Evolutionary conservation across 2,888 invertebrate genomes (phyloP).

Genomic region (Lamproptera curius): DNA sequence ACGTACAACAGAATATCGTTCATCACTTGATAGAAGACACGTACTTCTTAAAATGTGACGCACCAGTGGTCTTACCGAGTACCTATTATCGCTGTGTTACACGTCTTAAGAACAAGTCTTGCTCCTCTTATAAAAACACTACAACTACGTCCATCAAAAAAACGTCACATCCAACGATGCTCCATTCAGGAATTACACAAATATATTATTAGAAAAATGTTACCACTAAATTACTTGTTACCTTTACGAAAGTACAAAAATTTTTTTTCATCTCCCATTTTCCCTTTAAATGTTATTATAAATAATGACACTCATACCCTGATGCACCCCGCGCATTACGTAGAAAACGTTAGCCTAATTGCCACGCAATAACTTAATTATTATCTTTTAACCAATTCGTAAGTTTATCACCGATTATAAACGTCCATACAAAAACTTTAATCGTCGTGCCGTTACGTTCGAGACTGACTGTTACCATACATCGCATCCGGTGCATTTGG

Average conservation of each 20-base stretch:
- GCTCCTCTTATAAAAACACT: constrained; percentile 70
- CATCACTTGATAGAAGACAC: constrained; percentile 36
- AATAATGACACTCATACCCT: constrained; percentile 78
- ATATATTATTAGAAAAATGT: constrained; percentile 61
- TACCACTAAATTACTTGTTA: constrained; percentile 69
- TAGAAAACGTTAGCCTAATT: constrained; percentile 65
- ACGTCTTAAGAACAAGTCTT: constrained; percentile 58
- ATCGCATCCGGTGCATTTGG: no score
- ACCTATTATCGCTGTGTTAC: constrained; percentile 78
- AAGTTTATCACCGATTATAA: constrained; percentile 63
- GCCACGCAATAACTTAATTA: constrained; percentile 71
- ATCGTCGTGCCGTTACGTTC: neutral
- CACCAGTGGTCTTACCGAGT: constrained; percentile 52
- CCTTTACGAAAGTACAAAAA: constrained; percentile 74
- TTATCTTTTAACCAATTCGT: constrained; percentile 74
- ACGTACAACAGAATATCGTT: constrained; percentile 8
- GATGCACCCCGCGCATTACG: constrained; percentile 75
- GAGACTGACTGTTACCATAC: neutral
- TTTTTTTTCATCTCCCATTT: constrained; percentile 27
- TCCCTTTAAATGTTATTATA: constrained; percentile 48
- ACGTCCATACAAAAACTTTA: constrained; percentile 25
- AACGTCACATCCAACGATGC: constrained; percentile 68
- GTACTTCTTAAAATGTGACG: constrained; percentile 48
- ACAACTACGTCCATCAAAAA: constrained; percentile 72
- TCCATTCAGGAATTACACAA: constrained; percentile 63